Base-by-base conservation (phyloP, 1,140 invertebrate genomes). In the Papilio glaucus region DNA sequence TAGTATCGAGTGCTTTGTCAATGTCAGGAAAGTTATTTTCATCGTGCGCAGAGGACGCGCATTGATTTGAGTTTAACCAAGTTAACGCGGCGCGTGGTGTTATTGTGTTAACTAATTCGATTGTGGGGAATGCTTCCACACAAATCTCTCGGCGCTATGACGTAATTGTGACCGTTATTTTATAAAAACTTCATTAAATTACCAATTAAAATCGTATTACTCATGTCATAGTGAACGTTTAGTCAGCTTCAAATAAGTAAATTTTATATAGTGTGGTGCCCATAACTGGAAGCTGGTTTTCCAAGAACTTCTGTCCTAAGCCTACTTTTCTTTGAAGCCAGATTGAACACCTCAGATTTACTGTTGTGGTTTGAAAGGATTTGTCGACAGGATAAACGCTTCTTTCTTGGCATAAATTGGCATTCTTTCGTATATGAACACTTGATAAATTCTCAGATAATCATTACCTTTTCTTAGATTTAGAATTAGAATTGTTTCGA, bases 91-190 rank as follows among this genome's bases (percentile, higher is more conserved):
- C 62, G 60, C 60, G n/a, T 13, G 26, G n/a, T 61, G 12, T 65
- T 38, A 39, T 24, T 65, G n/a, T 12, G 37, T 65, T 65, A 65
- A 15, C 62, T 65, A 65, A 65, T 65, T 65, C 62, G 33, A 65
- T 65, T 65, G 37, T 4, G 7, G 37, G 10, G 29, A 65, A 39
- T 62, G 26, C 29, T 37, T 65, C 37, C 49, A 57, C 7, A 49
- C 49, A 57, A 33, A 57, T 57, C 49, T 18, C 37, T 39, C 62
- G 15, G 7, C 61, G 15, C 21, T 65, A 65, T 65, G 62, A 65
- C 62, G 62, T 24, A 65, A 65, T 65, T 12, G 33, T 18, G 29
- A 37, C 37, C 49, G 49, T 49, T 21, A 49, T 49, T 21, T 49
- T 21, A 49, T 49, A 49, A 49, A 1, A 18, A 3, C 18, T 8